Conservation (phyloP, 2,113 vertebrate genomes). For the Microcebus jonahi region DNA sequence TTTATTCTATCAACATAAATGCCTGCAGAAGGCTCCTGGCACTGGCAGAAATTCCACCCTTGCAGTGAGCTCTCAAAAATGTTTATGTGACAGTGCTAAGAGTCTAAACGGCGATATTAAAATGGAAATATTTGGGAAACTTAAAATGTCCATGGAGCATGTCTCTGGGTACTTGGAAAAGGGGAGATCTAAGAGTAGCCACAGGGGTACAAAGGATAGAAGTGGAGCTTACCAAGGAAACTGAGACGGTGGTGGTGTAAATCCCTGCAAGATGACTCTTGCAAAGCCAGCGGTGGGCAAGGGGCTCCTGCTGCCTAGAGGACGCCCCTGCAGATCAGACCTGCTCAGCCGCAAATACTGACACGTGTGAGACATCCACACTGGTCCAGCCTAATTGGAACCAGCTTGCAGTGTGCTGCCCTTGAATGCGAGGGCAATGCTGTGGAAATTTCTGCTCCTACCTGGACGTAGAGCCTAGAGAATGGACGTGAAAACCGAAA, state of each 20-base stretch:
- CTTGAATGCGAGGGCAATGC: neutral
- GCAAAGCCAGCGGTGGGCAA: neutral
- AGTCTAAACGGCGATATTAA: slow-evolving; percentile 46
- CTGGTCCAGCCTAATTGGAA: slow-evolving; percentile 40
- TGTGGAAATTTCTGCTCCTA: slow-evolving; percentile 23
- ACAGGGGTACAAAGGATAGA: neutral
- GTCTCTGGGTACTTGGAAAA: neutral
- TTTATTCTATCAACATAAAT: neutral
- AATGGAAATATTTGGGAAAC: slow-evolving; percentile 34
- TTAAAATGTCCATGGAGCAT: neutral
- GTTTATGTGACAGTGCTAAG: slow-evolving; percentile 6
- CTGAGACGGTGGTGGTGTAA: neutral
- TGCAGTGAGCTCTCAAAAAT: slow-evolving; percentile 13
- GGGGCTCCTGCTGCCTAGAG: neutral
- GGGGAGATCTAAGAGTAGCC: neutral
- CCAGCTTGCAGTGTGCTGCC: slow-evolving; percentile 41
- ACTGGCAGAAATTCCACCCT: slow-evolving; percentile 40
- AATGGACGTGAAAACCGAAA: neutral
- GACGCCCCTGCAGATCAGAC: neutral
- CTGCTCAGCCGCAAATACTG: neutral
- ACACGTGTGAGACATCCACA: slow-evolving; percentile 9
- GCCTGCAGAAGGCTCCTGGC: neutral
- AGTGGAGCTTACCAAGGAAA: neutral
- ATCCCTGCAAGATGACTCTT: neutral
- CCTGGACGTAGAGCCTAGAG: neutral